Base-by-base conservation (phyloP, 2,888 invertebrate genomes). In the Spilarctia lutea region DNA sequence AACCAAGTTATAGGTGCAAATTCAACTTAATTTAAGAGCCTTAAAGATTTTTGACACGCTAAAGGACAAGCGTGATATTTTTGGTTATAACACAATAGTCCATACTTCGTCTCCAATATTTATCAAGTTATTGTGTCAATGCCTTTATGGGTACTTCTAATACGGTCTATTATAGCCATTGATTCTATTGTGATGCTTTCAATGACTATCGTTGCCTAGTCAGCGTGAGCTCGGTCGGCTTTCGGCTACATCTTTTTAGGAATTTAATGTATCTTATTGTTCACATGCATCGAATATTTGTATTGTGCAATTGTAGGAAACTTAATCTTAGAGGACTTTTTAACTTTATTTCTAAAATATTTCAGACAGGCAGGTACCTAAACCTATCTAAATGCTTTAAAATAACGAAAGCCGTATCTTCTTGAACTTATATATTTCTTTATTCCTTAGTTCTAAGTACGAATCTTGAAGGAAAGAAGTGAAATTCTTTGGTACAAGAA, bases 81-180 rank as follows among this genome's bases (percentile, higher is more conserved):
- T 77, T 75, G 70, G 76, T 84, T 80, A 82, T 81, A 73, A 83
- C 79, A 82, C 83, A 85, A 83, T 76, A 84, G 82, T 65, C 70
- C 76, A 71, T 79, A 79, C 83, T 77, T 75, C 78, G 83, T 84
- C 79, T 86, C 86, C 85, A 91, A 90, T 93, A 93, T 93, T 93
- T 92, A 93, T 92, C 91, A 91, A 90, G 89, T 89, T 88, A 90
- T 91, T 91, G 91, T 92, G 87, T 89, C 88, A 88, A 85, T 88
- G 87, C 86, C 87, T 91, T 90, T 85, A 90, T 91, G 86, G 86
- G 85, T 85, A 88, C 86, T 86, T 91, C 89, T 92, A 92, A 93
- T 92, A 90, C 90, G 90, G 87, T 90, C 91, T 90, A 91, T 92
- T 92, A 91, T 90, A 76, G 83, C 80, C 86, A 90, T 92, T 92